A percentile compares a stretch with the other conserved stretches of the same genome.
Evolutionary conservation across 2,113 vertebrate species (phyloP).

Genomic region (Pavo muticus): DNA sequence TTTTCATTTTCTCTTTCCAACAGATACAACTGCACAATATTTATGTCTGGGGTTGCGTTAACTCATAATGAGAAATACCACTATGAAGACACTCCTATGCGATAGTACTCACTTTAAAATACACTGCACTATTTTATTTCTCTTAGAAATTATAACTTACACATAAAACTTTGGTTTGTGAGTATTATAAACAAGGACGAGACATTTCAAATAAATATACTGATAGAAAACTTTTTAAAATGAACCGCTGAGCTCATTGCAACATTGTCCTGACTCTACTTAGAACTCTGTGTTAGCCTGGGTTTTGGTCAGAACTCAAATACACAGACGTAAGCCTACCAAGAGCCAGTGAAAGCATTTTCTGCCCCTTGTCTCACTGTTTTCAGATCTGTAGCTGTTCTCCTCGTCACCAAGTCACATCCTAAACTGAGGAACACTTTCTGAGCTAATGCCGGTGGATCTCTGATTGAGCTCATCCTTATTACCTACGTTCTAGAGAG

Average conservation of each 20-base stretch:
- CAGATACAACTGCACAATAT: neutral
- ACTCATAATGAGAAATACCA: neutral
- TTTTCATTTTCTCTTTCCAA: neutral
- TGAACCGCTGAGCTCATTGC: neutral
- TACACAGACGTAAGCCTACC: neutral
- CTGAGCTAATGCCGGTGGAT: constrained; percentile 14
- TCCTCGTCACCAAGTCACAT: neutral
- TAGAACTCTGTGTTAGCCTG: neutral
- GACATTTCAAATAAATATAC: neutral
- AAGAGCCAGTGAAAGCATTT: neutral
- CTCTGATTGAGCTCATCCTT: constrained; percentile 10
- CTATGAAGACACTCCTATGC: neutral
- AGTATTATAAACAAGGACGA: neutral
- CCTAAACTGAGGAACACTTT: neutral
- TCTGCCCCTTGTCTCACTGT: neutral
- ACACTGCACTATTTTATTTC: neutral
- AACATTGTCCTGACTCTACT: neutral
- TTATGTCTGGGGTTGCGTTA: neutral
- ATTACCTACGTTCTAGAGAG: constrained; percentile 36
- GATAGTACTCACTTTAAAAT: neutral
- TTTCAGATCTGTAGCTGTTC: neutral
- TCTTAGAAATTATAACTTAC: neutral
- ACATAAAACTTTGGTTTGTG: neutral
- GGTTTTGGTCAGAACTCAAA: neutral
- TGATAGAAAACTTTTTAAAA: neutral